Conservation (phyloP, 2,888 invertebrate genomes). For the Zeuzera pyrina region DNA sequence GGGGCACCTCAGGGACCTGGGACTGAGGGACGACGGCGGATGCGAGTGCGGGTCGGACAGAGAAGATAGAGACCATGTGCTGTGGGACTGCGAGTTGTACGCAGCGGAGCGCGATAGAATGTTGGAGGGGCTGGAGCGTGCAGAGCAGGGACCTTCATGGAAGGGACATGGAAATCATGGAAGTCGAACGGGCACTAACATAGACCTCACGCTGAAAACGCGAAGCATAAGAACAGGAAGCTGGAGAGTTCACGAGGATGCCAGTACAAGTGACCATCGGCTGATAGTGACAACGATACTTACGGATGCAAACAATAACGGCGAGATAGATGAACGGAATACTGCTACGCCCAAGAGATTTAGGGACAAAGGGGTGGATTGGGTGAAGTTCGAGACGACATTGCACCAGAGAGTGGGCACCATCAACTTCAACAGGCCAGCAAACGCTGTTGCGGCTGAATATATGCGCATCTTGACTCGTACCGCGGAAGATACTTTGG, state of each 20-base stretch:
- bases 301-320: too few species aligned
- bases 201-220: background rate
- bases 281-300: conserved; percentile 5
- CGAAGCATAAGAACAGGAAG: background rate
- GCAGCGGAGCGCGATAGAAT: too few species aligned
- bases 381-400: conserved; percentile 1
- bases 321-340: too few species aligned
- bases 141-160: too few species aligned
- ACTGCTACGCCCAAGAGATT: conserved; percentile 1
- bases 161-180: too few species aligned
- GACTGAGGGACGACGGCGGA: too few species aligned
- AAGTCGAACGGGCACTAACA: too few species aligned
- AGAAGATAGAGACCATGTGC: too few species aligned
- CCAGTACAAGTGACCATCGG: conserved; percentile 6
- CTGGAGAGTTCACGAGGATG: conserved; percentile 1
- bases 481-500: background rate
- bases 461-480: background rate
- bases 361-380: conserved; percentile 3
- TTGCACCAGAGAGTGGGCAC: conserved; percentile 2
- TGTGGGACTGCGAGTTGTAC: too few species aligned
- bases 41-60: too few species aligned
- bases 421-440: background rate
- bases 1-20: too few species aligned
- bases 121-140: too few species aligned
- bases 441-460: background rate